Base-by-base conservation (phyloP, 2,113 vertebrate genomes). In the Lampris incognitus region DNA sequence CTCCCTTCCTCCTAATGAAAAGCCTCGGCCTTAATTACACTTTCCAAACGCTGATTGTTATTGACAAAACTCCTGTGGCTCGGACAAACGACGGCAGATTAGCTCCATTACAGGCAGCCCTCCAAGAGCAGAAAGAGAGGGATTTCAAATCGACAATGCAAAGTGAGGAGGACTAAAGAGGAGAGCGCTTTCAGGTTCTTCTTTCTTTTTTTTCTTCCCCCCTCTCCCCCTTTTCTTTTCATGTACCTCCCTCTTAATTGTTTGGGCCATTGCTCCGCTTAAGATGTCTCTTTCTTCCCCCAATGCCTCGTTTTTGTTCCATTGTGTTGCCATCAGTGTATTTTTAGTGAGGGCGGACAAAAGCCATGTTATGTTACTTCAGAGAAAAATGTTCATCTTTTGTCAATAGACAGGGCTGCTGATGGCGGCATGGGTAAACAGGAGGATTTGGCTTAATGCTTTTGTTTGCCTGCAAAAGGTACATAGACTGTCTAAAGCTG, bases 41-140 rank as follows among this genome's bases (percentile, higher is more conserved):
- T 94, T 94, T 94, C 94, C 94, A 94, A 95, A 95, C 94, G 93
- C 94, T 95, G 94, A 95, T 95, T 95, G 94, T 95, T 95, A 95
- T 95, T 95, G 94, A 95, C 94, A 95, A 95, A 95, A 95, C 94
- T 95, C 94, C 93, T 94, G 94, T 94, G 94, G 94, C 94, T 95
- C 91, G 93, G 94, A 95, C 94, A 95, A 95, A 95, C 94, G 94
- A 92, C 92, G 88, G 89, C 83, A 95, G 94, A 95, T 95, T 95
- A 95, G 94, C 92, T 95, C 94, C 93, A 95, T 95, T 95, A 95
- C 94, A 95, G 94, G 91, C 93, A 93, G 92, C 91, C 90, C 93
- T 93, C 92, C 91, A 92, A 94, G 92, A 93, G 88, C 83, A 92
- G 83, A 92, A 92, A 93, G 92, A 94, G 91, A 92, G 85, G 90